A percentile compares a stretch with the other conserved stretches of the same genome.
Conservation (phyloP, 2,888 invertebrate species). For the Eubasilissa splendida region DNA sequence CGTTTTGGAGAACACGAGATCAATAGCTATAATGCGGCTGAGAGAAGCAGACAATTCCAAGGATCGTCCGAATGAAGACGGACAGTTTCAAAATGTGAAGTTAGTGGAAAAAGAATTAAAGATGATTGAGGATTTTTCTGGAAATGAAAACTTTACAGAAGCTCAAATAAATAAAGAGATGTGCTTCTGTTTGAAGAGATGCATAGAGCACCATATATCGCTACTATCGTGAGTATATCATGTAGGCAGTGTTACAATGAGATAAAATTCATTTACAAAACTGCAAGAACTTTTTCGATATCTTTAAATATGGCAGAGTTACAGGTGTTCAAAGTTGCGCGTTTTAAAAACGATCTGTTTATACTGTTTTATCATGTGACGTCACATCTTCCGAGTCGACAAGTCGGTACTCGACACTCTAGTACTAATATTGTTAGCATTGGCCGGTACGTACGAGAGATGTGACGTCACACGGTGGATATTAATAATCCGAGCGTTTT, state of each 20-base stretch:
- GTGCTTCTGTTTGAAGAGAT: conserved; percentile 45
- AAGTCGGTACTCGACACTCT: too few species aligned
- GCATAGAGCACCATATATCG: conserved; percentile 45
- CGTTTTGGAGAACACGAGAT: conserved; percentile 46
- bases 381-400: too few species aligned
- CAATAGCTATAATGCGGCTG: conserved; percentile 32
- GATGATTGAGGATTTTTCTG: not conserved
- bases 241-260: not conserved
- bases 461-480: too few species aligned
- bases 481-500: too few species aligned
- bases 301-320: too few species aligned
- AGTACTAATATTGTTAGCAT: too few species aligned
- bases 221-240: conserved; percentile 45
- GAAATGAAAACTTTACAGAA: conserved; percentile 16
- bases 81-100: not conserved
- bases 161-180: conserved; percentile 44
- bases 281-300: too few species aligned
- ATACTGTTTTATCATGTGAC: too few species aligned
- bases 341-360: too few species aligned
- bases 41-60: not conserved
- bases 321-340: too few species aligned
- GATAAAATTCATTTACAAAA: too few species aligned
- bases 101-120: not conserved
- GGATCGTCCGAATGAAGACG: not conserved
- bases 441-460: too few species aligned